Base-by-base conservation (phyloP, 1,140 invertebrate species). In the Mizuhopecten yessoensis region DNA sequence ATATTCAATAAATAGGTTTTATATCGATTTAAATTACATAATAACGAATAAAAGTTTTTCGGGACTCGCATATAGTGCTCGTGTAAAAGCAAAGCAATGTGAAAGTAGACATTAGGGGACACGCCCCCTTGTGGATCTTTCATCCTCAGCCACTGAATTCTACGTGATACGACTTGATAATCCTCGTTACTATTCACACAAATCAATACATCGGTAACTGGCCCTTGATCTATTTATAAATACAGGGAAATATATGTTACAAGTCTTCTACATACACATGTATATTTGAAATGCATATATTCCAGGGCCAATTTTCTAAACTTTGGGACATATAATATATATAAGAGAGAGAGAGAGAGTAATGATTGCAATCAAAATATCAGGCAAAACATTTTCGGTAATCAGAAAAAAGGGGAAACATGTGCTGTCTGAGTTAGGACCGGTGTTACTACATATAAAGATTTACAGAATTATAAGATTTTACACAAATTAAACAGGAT, bases 141-240 rank as follows among this genome's bases (percentile, higher is more conserved):
- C 1, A 3, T n/a, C n/a, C n/a, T 75, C 57, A 75, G 57, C 57
- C 57, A 29, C 57, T 75, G 57, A 75, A 75, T 75, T 75, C 57
- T 75, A 75, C 57, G n/a, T 29, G 57, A 75, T 29, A 75, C 23
- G 11, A 75, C 57, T 29, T 75, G 57, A 75, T 75, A 75, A 3
- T 7, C 29, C 23, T 17, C 20, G 15, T 29, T 5, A 29, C 29
- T 29, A n/a, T 17, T 75, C 57, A 29, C 57, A 75, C n/a, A 75
- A 75, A 75, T 75, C 57, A 29, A 75, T 75, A 75, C n/a, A 75
- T 29, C 17, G 57, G 57, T 75, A 75, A 75, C 57, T 75, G 57
- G 57, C n/a, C 3, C 57, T 75, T 75, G 57, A 75, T 75, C 57
- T 75, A 75, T 75, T 75, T 75, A 75, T 75, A 75, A 75, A 75